Conservation (phyloP, 92 coral and sea anemone genomes). For the Galaxea fascicularis region DNA sequence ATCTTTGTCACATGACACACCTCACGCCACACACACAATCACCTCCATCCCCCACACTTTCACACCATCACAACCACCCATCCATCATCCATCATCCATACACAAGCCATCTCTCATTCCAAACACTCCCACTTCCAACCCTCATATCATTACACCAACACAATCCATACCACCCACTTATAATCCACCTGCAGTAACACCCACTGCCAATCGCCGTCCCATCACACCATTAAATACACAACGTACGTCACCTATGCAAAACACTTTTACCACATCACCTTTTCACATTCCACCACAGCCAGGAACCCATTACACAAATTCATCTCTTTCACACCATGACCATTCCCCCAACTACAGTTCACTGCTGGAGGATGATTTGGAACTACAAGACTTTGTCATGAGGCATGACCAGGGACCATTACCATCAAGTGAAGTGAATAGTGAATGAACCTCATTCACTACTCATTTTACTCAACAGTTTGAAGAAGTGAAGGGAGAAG, state of each 20-base stretch:
- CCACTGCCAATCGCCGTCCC: conserved; percentile 11
- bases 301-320: conserved; percentile 7
- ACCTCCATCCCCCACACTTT: conserved; percentile 4
- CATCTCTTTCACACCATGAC: conserved; percentile 16
- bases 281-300: conserved; percentile 2
- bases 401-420: conserved; percentile 12
- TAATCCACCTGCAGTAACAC: conserved; percentile 10
- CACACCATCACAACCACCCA: conserved; percentile 26
- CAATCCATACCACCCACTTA: neutral
- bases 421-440: conserved; percentile 11
- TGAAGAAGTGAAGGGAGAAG: conserved; percentile 37
- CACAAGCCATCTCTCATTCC: conserved; percentile 17
- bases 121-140: conserved; percentile 11
- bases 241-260: conserved; percentile 1
- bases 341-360: conserved; percentile 1
- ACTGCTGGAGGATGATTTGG: conserved; percentile 16
- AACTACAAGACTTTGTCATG: neutral
- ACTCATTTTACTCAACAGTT: conserved; percentile 26
- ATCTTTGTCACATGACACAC: conserved; percentile 6
- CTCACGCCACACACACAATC: conserved; percentile 21
- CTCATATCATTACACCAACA: neutral
- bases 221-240: conserved; percentile 5
- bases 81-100: no score
- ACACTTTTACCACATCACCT: no score
- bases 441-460: conserved; percentile 41